Percentiles rank a stretch among this genome's conserved stretches.
phyloP scores from a whole-genome alignment of 2,797 vertebrate species.

The Pelobates cultripes region DNA sequence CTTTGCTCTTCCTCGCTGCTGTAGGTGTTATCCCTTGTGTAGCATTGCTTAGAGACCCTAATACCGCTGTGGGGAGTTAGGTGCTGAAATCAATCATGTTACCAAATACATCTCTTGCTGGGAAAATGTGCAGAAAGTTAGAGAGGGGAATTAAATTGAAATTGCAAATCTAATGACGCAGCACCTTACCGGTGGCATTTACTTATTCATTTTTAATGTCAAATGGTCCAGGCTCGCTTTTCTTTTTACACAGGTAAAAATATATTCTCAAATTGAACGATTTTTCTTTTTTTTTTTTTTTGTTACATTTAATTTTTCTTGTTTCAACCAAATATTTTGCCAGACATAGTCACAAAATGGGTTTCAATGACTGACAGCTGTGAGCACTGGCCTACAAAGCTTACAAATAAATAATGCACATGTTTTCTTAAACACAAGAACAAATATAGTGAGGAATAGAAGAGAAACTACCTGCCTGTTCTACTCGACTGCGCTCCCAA shows the following conservation, averaged over 20 bases:
- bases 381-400: no score
- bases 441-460: no score
- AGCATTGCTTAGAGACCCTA: constrained; percentile 33
- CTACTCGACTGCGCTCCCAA: no score
- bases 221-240: not conserved
- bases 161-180: not conserved
- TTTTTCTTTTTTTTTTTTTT: not conserved
- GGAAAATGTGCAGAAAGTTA: constrained; percentile 21
- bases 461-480: no score
- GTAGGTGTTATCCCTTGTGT: constrained; percentile 35
- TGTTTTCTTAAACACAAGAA: no score
- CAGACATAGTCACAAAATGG: not conserved
- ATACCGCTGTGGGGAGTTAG: constrained; percentile 9
- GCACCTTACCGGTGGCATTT: not conserved
- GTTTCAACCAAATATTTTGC: constrained; percentile 1
- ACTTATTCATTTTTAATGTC: constrained; percentile 15
- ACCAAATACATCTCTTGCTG: constrained; percentile 13
- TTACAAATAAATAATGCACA: no score
- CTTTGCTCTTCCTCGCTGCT: constrained; percentile 4
- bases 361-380: no score
- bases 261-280: not conserved
- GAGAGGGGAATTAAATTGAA: constrained; percentile 25
- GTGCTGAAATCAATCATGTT: constrained; percentile 22
- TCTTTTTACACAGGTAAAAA: constrained; percentile 8
- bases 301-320: not conserved